These are phyloP conservation scores for Todiramphus chloris DNA, from an alignment of 2,113 vertebrate species.

Conservation along the genomic window DNA sequence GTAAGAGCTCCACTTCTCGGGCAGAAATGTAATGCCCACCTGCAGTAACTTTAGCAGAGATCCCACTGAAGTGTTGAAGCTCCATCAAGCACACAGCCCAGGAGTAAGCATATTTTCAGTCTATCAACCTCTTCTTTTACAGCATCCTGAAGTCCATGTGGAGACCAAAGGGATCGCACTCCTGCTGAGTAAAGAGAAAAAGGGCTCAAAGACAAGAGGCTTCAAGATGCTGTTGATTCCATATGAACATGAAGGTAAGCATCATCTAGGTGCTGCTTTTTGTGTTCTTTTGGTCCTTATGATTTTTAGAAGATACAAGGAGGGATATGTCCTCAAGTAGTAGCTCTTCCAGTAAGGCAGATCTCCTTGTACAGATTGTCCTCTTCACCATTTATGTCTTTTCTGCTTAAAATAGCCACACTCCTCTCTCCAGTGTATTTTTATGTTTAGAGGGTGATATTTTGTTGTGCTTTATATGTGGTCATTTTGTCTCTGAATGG, in stretches of 20 bases:
- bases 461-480: background rate
- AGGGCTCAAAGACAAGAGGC: background rate
- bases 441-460: background rate
- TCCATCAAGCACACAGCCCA: background rate
- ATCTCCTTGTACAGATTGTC: background rate
- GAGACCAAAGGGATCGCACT: fast-evolving
- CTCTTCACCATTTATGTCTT: background rate
- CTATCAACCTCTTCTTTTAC: background rate
- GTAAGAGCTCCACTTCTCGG: background rate
- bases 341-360: background rate
- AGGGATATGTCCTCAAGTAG: background rate
- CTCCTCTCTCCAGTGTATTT: background rate
- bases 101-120: background rate
- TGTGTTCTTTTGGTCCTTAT: background rate
- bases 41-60: background rate
- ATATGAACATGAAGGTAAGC: background rate
- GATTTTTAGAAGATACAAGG: background rate
- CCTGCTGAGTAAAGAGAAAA: background rate
- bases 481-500: background rate
- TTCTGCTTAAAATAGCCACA: background rate
- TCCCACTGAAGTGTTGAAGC: background rate
- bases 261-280: background rate
- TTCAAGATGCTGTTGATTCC: background rate
- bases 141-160: background rate
- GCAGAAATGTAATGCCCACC: background rate